Conservation (phyloP, 2,888 invertebrate species). For the Trachelus tabidus region DNA sequence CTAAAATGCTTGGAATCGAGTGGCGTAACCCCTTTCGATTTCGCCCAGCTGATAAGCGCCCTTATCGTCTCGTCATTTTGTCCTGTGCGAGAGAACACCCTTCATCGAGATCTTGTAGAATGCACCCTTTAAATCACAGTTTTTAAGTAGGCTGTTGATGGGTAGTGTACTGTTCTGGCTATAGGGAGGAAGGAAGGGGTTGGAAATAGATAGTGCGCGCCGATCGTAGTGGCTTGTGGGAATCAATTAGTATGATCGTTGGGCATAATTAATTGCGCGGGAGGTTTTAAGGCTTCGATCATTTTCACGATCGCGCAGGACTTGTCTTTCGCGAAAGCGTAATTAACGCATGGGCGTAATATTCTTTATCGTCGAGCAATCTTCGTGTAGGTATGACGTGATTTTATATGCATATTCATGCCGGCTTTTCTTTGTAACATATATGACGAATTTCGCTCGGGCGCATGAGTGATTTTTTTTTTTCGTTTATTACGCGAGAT, state of each 20-base stretch:
- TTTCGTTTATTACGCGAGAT: neutral
- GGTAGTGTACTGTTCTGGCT: neutral
- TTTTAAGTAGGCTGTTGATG: neutral
- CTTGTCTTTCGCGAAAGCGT: neutral
- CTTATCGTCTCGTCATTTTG: neutral
- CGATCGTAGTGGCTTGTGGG: neutral
- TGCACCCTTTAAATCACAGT: neutral
- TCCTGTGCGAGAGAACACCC: neutral
- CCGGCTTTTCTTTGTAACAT: conserved; percentile 41
- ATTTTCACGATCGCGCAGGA: neutral
- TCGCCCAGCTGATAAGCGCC: neutral
- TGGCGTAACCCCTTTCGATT: conserved; percentile 6
- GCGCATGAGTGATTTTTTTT: conserved; percentile 42
- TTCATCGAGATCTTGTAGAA: neutral
- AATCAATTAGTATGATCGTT: neutral
- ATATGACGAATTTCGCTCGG: conserved; percentile 31
- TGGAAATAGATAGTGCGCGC: neutral
- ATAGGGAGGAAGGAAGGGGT: neutral
- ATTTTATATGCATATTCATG: conserved; percentile 63
- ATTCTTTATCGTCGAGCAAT: conserved; percentile 62
- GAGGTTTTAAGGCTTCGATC: neutral
- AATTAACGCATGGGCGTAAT: neutral
- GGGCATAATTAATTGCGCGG: neutral
- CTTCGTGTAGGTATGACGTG: conserved; percentile 64
- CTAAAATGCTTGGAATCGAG: conserved; percentile 41